A percentile compares a stretch with the other conserved stretches of the same genome.
Evolutionary conservation across 1,140 invertebrate genomes (phyloP).

Genomic region (Ceratina australensis): DNA sequence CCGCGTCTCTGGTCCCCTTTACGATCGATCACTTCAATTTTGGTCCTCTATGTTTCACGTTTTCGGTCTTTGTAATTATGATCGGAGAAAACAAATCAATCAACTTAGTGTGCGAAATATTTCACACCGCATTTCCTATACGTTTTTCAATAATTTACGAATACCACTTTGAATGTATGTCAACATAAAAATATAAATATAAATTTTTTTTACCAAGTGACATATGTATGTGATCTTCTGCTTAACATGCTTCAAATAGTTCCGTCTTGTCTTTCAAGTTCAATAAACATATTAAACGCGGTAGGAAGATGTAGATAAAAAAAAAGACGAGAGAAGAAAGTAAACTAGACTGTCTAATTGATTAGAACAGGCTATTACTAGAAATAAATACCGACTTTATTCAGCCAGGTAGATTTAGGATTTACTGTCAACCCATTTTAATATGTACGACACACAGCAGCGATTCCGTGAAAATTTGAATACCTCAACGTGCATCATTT

Average conservation of each 20-base stretch:
- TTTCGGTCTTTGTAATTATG: neutral
- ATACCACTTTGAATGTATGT: neutral
- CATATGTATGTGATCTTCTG: neutral
- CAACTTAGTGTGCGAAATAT: neutral
- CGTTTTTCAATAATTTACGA: neutral
- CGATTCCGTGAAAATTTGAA: neutral
- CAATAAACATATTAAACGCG: neutral
- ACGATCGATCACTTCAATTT: slow-evolving; percentile 3
- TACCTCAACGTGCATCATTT: neutral
- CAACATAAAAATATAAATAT: neutral
- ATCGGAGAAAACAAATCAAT: neutral
- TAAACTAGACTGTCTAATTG: too few relatives aligned
- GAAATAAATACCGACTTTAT: neutral
- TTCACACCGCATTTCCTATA: neutral
- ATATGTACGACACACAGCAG: neutral
- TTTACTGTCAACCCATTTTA: neutral
- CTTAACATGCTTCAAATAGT: neutral
- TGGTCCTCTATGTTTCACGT: slow-evolving; percentile 8
- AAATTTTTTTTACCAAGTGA: neutral
- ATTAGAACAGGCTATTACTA: too few relatives aligned
- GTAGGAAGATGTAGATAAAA: neutral
- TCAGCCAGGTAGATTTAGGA: neutral
- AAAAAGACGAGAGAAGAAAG: neutral
- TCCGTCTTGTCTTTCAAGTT: neutral
- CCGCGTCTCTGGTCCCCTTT: slow-evolving; percentile 3